Conservation (phyloP, 92 coral and sea anemone species). For the Zoanthus gigantus region DNA sequence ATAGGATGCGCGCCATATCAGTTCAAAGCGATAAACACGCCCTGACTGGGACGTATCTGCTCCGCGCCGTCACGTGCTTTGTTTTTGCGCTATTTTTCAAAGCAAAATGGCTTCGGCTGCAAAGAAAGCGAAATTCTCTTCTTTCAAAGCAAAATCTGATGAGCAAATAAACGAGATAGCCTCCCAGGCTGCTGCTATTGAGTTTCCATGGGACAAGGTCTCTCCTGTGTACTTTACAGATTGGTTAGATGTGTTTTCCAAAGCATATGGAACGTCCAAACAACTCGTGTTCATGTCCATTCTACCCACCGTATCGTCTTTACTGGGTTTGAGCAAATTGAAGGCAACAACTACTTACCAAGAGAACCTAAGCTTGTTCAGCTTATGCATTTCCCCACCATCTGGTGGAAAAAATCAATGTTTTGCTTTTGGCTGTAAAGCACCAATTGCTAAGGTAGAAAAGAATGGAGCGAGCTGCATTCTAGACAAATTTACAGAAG, state of each 20-base stretch:
- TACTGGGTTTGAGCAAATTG: slow-evolving; percentile 39
- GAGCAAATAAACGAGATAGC: slow-evolving; percentile 36
- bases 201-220: slow-evolving; percentile 54
- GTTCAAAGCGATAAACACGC: too few relatives aligned
- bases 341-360: slow-evolving; percentile 52
- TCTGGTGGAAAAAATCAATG: slow-evolving; percentile 56
- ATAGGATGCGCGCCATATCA: too few relatives aligned
- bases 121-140: slow-evolving; percentile 15
- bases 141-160: slow-evolving; percentile 7
- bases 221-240: slow-evolving; percentile 52
- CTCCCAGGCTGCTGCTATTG: slow-evolving; percentile 23
- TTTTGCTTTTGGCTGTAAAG: slow-evolving; percentile 60
- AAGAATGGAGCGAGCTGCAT: slow-evolving; percentile 19
- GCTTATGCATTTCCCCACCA: slow-evolving; percentile 58
- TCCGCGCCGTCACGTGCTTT: too few relatives aligned
- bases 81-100: not conserved
- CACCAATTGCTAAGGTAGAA: slow-evolving; percentile 56
- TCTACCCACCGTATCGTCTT: slow-evolving; percentile 9
- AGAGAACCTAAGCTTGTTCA: slow-evolving; percentile 52
- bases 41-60: too few relatives aligned
- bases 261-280: slow-evolving; percentile 61
- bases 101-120: slow-evolving; percentile 21
- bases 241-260: slow-evolving; percentile 54
- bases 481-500: slow-evolving; percentile 55
- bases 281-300: slow-evolving; percentile 45